These are phyloP conservation scores for Plagodis dolabraria DNA, from an alignment of 2,888 invertebrate genomes.

Conservation along the genomic window DNA sequence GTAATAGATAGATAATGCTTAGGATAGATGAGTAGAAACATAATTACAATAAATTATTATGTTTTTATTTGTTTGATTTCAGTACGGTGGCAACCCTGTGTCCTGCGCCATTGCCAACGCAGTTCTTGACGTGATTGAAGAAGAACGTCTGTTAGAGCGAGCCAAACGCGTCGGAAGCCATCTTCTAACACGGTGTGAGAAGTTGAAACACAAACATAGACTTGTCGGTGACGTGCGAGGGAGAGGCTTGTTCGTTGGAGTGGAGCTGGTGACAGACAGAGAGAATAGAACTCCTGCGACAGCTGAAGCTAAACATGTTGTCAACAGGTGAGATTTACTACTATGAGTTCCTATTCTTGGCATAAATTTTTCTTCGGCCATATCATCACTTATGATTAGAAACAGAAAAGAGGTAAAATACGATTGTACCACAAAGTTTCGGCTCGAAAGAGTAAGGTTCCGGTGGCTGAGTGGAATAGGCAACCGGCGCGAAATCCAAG, in stretches of 20 bases:
- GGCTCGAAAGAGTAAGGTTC: no score
- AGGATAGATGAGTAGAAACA: no score
- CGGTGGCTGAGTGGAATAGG: no score
- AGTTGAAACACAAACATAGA: constrained; percentile 89
- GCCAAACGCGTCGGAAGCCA: constrained; percentile 93
- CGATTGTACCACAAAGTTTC: no score
- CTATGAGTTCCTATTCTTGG: no score
- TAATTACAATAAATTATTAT: no score
- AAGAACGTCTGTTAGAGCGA: constrained; percentile 93
- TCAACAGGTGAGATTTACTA: constrained; percentile 81
- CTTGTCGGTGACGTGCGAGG: constrained; percentile 96
- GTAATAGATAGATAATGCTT: no score
- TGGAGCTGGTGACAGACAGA: constrained; percentile 94
- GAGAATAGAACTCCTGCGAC: constrained; percentile 92
- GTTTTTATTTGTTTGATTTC: constrained; percentile 38
- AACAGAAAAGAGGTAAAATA: no score
- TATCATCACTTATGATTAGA: no score
- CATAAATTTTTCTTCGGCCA: no score
- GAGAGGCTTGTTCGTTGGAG: constrained; percentile 96
- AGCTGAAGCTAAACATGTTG: constrained; percentile 90
- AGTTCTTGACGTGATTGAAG: constrained; percentile 96
- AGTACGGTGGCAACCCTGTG: constrained; percentile 99
- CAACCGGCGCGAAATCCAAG: no score
- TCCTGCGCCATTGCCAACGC: constrained; percentile 98
- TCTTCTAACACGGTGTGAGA: constrained; percentile 87